phyloP scores from a whole-genome alignment of 2,113 vertebrate species.

The Notarius lentiginosus region DNA sequence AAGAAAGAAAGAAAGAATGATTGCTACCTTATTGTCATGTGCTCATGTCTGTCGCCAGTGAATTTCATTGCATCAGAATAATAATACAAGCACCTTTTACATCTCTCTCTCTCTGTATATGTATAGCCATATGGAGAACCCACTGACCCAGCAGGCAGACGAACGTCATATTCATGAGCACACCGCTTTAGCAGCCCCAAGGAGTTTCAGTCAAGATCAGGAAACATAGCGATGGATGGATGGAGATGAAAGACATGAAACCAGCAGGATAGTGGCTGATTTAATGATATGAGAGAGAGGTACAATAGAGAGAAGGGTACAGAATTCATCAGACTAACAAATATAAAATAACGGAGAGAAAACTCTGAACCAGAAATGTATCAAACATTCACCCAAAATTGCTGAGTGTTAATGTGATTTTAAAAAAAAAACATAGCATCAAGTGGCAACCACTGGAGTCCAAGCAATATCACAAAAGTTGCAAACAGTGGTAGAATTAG shows the following conservation, averaged over 20 bases:
- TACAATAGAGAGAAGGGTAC: not conserved
- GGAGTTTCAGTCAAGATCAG: conserved; percentile 21
- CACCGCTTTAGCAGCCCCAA: conserved; percentile 30
- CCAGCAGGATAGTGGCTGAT: no score
- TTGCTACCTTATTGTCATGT: not conserved
- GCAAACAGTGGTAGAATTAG: no score
- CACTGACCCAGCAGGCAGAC: conserved; percentile 27
- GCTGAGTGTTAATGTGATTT: not conserved
- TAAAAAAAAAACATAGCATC: no score
- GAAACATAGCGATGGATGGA: not conserved
- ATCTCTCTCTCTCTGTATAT: conserved; percentile 20
- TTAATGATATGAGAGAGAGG: not conserved
- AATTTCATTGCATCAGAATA: not conserved
- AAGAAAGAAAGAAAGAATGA: no score
- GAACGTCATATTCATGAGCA: not conserved
- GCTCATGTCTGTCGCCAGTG: not conserved
- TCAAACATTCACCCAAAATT: not conserved
- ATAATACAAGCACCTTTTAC: not conserved
- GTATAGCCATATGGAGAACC: conserved; percentile 20
- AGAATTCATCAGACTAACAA: not conserved
- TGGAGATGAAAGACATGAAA: not conserved
- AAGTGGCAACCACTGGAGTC: no score
- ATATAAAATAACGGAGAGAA: not conserved
- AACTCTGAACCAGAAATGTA: not conserved
- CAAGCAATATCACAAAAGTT: no score